Conservation (phyloP, 2,113 vertebrate species). For the Channa maculata region DNA sequence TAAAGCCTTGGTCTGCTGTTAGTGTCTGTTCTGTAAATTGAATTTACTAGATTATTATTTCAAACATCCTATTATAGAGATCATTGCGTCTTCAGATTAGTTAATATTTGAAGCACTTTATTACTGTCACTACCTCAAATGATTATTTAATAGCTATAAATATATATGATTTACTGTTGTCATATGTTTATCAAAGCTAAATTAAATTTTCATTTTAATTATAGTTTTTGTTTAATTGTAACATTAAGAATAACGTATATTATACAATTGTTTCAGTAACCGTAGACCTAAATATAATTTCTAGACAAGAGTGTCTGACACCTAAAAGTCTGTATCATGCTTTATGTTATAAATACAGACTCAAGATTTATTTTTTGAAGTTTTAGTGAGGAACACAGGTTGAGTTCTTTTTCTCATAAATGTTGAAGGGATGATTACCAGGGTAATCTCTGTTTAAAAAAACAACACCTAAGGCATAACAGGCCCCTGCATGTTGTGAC, state of each 20-base stretch:
- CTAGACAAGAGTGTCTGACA: background rate
- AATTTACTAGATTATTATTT: background rate
- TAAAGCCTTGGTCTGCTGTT: constrained; percentile 48
- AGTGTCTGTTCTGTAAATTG: constrained; percentile 20
- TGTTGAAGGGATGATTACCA: constrained; percentile 38
- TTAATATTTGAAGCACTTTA: no score
- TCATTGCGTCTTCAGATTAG: background rate
- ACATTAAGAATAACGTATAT: no score
- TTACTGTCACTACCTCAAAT: no score
- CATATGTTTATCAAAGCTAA: no score
- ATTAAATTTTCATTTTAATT: no score
- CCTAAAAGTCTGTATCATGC: background rate
- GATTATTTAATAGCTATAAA: no score
- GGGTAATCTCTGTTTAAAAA: constrained; percentile 37
- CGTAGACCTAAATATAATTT: background rate
- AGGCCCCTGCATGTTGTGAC: constrained; percentile 69
- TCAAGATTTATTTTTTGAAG: background rate
- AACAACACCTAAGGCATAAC: constrained; percentile 42
- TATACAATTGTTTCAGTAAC: no score
- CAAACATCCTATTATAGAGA: background rate
- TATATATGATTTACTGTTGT: no score
- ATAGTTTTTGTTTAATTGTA: no score
- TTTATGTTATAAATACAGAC: constrained; percentile 7
- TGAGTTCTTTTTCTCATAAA: constrained; percentile 20
- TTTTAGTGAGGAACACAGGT: background rate